Conservation (phyloP, 2,888 invertebrate genomes). For the Nomada fucata region DNA sequence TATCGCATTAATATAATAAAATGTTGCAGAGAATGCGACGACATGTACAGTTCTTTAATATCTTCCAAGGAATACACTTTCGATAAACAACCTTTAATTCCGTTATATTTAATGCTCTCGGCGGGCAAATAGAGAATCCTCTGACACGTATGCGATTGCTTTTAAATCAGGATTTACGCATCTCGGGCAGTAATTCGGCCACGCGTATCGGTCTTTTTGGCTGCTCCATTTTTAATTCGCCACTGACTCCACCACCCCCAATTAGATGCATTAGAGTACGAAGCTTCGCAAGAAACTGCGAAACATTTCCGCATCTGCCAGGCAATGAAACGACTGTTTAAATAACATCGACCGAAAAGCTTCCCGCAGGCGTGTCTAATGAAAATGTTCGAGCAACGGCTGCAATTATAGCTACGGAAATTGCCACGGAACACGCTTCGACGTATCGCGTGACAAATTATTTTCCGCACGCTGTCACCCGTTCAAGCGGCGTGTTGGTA, state of each 20-base stretch:
- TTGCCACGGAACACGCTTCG: conserved; percentile 16
- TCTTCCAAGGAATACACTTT: no score
- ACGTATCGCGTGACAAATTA: conserved; percentile 26
- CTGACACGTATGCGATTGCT: no score
- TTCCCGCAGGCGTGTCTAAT: background rate
- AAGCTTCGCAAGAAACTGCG: conserved; percentile 9
- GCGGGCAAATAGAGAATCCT: no score
- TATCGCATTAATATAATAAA: no score
- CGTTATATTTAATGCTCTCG: no score
- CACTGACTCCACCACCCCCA: background rate
- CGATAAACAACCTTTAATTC: no score
- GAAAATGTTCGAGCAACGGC: conserved; percentile 15
- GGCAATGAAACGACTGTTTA: conserved; percentile 18
- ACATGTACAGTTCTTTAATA: no score
- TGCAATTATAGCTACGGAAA: background rate
- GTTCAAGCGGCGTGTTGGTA: background rate
- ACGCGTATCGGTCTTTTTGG: no score
- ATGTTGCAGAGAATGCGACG: no score
- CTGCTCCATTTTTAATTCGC: no score
- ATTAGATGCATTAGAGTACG: background rate
- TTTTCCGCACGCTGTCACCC: background rate
- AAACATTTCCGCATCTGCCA: background rate
- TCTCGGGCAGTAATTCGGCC: no score
- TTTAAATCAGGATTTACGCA: no score
- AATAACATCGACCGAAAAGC: conserved; percentile 1